These are phyloP conservation scores for Sinodicranocentrus sp. DNA, from an alignment of 2,888 invertebrate genomes.

Conservation along the genomic window DNA sequence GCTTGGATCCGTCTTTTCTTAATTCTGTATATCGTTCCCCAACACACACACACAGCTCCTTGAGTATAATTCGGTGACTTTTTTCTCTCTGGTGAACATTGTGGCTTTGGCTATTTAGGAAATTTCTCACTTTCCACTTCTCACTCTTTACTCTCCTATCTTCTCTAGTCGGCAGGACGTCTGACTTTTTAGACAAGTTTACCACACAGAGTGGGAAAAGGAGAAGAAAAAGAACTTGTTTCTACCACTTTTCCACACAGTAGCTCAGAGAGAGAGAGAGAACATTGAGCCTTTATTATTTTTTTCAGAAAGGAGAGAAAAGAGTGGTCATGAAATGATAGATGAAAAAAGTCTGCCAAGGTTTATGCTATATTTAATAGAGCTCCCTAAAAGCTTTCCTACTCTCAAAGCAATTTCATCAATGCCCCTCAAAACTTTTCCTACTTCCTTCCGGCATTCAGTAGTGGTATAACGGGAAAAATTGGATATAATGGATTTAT, in stretches of 20 bases:
- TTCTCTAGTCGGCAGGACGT: not conserved
- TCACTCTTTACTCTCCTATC: not conserved
- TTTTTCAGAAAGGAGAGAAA: no score
- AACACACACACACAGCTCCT: no score
- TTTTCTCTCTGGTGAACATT: not conserved
- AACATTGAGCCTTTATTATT: no score
- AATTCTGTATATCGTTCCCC: no score
- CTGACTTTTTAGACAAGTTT: conserved; percentile 22
- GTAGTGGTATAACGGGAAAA: no score
- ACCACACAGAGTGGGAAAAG: not conserved
- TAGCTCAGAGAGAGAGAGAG: no score
- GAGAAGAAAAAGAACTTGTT: not conserved
- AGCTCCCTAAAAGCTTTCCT: no score
- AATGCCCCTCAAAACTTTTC: conserved; percentile 9
- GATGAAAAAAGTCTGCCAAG: no score
- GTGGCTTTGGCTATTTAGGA: conserved; percentile 7
- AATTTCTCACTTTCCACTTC: conserved; percentile 21
- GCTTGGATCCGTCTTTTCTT: conserved; percentile 25
- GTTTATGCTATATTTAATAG: no score
- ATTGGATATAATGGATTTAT: no score
- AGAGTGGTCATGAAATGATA: no score
- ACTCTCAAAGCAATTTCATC: not conserved
- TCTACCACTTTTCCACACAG: not conserved
- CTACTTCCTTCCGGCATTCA: not conserved
- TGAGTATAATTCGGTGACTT: no score